Percentiles rank a stretch among this genome's conserved stretches.
Conservation (phyloP, 2,888 invertebrate species). For the Apomyelois bistriatella region DNA sequence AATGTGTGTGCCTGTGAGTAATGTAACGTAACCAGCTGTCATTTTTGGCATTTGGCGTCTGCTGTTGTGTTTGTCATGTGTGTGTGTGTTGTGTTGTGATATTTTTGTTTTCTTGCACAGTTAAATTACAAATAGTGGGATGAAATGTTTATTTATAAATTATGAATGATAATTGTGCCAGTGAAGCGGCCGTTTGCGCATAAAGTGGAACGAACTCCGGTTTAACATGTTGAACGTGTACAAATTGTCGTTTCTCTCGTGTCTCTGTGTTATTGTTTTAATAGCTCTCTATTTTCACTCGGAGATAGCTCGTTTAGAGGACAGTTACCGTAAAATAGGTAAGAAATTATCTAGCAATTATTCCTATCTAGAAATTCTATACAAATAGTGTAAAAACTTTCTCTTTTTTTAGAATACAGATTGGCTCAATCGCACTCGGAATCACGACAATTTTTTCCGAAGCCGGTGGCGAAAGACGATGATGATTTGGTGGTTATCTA, state of each 20-base stretch:
- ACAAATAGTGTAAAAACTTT: neutral
- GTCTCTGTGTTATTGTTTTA: slow-evolving; percentile 65
- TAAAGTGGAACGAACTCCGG: slow-evolving; percentile 40
- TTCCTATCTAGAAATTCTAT: neutral
- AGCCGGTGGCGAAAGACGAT: slow-evolving; percentile 56
- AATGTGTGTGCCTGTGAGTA: no score
- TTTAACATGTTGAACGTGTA: slow-evolving; percentile 68
- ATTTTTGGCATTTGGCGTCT: slow-evolving; percentile 5
- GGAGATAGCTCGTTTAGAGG: slow-evolving; percentile 66
- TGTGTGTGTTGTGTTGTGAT: neutral
- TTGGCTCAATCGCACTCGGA: slow-evolving; percentile 52
- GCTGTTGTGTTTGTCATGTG: neutral
- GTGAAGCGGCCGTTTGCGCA: slow-evolving; percentile 39
- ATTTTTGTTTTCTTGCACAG: slow-evolving; percentile 48
- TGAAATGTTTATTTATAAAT: slow-evolving; percentile 57
- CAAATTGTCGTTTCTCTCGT: slow-evolving; percentile 69
- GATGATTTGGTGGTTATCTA: slow-evolving; percentile 92
- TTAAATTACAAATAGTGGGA: slow-evolving; percentile 37
- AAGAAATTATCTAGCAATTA: slow-evolving; percentile 21
- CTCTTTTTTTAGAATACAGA: slow-evolving; percentile 55
- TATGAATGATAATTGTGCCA: slow-evolving; percentile 52
- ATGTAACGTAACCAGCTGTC: no score
- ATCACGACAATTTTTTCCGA: slow-evolving; percentile 63
- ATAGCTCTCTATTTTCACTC: slow-evolving; percentile 71
- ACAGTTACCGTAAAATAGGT: slow-evolving; percentile 64